A percentile compares a stretch with the other conserved stretches of the same genome.
phyloP scores from a whole-genome alignment of 2,888 invertebrate species.

The Nephrotoma guestfalica region DNA sequence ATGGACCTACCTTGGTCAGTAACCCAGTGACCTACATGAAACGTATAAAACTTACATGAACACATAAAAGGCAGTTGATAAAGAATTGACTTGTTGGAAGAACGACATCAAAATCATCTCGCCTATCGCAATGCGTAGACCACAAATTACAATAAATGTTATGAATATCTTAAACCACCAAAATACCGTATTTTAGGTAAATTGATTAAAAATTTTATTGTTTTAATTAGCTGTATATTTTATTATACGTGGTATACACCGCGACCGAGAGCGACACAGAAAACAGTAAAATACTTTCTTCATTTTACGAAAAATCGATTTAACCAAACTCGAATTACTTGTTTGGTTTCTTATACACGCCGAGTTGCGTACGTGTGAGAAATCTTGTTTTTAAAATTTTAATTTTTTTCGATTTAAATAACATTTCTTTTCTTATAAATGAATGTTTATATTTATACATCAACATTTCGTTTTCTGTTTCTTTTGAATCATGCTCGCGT shows the following conservation, averaged over 20 bases:
- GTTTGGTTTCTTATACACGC: neutral
- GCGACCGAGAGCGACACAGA: neutral
- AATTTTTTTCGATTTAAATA: neutral
- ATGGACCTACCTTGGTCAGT: slow-evolving; percentile 12
- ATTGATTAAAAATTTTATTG: neutral
- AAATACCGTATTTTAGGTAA: neutral
- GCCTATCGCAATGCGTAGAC: neutral
- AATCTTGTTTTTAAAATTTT: neutral
- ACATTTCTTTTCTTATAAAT: neutral
- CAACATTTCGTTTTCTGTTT: neutral
- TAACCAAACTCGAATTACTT: neutral
- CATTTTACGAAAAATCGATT: neutral
- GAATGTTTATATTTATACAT: no score
- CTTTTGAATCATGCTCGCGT: neutral
- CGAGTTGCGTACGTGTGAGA: neutral
- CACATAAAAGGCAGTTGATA: neutral
- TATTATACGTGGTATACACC: neutral
- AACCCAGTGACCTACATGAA: slow-evolving; percentile 12
- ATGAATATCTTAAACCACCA: neutral
- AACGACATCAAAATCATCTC: neutral
- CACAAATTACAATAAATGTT: neutral
- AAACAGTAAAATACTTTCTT: neutral
- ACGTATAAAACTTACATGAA: neutral
- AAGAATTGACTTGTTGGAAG: neutral
- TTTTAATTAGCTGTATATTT: neutral